Evolutionary conservation across 2,113 vertebrate species (phyloP).

Genomic region (Sitta europaea): DNA sequence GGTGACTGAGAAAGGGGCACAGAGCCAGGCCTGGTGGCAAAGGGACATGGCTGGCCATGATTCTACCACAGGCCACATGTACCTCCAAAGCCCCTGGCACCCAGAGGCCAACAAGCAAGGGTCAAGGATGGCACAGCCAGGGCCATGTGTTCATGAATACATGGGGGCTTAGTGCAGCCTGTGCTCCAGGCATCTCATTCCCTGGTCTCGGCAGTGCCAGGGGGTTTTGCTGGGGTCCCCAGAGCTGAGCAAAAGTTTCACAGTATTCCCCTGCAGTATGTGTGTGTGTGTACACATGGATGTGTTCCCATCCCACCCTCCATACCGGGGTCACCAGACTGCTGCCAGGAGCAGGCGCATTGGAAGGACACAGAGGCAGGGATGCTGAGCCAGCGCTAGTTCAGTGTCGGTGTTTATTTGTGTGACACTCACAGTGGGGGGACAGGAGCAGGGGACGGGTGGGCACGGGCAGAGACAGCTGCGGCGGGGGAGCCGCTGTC

Average conservation of each 20-base stretch:
- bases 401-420: slow-evolving; percentile 53
- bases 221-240: fast-evolving
- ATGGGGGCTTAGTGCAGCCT: not conserved
- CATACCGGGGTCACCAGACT: fast-evolving
- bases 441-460: not conserved
- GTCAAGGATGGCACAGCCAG: not conserved
- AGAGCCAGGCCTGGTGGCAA: not conserved
- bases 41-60: not conserved
- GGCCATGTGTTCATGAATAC: fast-evolving
- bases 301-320: not conserved
- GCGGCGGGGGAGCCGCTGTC: not conserved
- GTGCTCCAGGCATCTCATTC: not conserved
- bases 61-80: not conserved
- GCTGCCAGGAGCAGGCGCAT: fast-evolving
- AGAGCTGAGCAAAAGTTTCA: not conserved
- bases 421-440: not conserved
- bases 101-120: not conserved
- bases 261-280: not conserved
- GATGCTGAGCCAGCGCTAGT: slow-evolving; percentile 39
- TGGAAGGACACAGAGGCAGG: slow-evolving; percentile 40
- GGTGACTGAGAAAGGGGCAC: not conserved
- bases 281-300: fast-evolving
- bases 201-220: fast-evolving
- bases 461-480: not conserved
- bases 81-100: not conserved